Evolutionary conservation across 1,140 invertebrate genomes (phyloP).

Genomic region (Hylyphantes graminicola): DNA sequence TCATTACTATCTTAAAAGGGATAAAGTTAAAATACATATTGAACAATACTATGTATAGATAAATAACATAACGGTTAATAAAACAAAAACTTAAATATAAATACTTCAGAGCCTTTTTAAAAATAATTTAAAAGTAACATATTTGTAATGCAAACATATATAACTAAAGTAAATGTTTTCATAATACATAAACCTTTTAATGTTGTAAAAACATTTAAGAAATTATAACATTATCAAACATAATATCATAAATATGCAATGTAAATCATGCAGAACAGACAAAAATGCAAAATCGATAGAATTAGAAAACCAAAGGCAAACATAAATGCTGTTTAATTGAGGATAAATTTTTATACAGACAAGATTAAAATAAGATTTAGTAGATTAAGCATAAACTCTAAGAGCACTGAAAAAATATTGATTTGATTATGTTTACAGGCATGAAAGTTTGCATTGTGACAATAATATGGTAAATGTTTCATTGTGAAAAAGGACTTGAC

Average conservation of each 20-base stretch:
- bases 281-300: conserved; percentile 1
- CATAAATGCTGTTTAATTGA: background rate
- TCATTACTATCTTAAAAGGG: too few species aligned
- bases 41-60: too few species aligned
- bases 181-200: background rate
- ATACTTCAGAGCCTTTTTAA: background rate
- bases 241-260: background rate
- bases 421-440: too few species aligned
- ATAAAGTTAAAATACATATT: too few species aligned
- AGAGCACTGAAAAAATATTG: background rate
- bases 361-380: background rate
- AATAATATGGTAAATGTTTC: too few species aligned
- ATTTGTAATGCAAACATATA: background rate
- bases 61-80: background rate
- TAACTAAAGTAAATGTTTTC: background rate
- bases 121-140: conserved; percentile 3
- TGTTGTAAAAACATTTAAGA: background rate
- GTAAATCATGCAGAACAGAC: background rate
- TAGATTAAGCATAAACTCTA: background rate
- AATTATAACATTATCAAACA: background rate
- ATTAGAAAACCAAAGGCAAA: background rate
- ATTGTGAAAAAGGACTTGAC: background rate
- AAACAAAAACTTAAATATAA: background rate
- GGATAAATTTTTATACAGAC: background rate
- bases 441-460: too few species aligned